phyloP scores from a whole-genome alignment of 2,888 invertebrate genomes.

The Drosophila imparisetae region DNA sequence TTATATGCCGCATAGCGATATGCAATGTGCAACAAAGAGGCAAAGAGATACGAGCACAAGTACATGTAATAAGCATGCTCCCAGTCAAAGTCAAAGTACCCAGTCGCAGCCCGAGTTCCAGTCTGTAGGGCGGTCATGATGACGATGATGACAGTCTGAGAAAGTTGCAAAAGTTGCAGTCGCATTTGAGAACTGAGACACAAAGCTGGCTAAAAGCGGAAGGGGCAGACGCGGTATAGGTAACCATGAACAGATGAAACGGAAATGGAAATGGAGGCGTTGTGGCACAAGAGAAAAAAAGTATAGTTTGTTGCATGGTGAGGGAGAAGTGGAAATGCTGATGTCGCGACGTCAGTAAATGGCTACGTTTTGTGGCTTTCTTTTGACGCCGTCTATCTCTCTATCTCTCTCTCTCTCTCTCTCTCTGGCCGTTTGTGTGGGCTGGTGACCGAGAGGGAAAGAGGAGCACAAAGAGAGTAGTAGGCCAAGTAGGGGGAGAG shows the following conservation, averaged over 20 bases:
- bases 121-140: constrained; percentile 40
- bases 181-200: constrained; percentile 28
- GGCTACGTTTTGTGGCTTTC: constrained; percentile 68
- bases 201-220: neutral
- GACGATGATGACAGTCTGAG: constrained; percentile 71
- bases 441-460: constrained; percentile 20
- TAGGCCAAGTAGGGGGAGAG: constrained; percentile 16
- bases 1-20: constrained; percentile 64
- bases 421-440: constrained; percentile 26
- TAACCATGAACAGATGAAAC: constrained; percentile 25
- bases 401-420: constrained; percentile 3
- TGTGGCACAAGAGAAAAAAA: constrained; percentile 6
- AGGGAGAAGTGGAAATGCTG: constrained; percentile 17
- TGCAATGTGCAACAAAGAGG: constrained; percentile 43
- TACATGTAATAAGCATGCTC: constrained; percentile 14
- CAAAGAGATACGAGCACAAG: constrained; percentile 20
- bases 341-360: constrained; percentile 64
- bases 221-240: constrained; percentile 8
- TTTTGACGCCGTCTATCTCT: constrained; percentile 55
- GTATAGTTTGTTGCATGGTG: neutral
- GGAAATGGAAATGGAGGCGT: constrained; percentile 45
- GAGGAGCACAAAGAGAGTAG: constrained; percentile 19
- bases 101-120: constrained; percentile 11
- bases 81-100: constrained; percentile 1
- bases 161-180: constrained; percentile 70